Evolutionary conservation across 2,797 vertebrate species (phyloP).

Genomic region (Hydrophis major): DNA sequence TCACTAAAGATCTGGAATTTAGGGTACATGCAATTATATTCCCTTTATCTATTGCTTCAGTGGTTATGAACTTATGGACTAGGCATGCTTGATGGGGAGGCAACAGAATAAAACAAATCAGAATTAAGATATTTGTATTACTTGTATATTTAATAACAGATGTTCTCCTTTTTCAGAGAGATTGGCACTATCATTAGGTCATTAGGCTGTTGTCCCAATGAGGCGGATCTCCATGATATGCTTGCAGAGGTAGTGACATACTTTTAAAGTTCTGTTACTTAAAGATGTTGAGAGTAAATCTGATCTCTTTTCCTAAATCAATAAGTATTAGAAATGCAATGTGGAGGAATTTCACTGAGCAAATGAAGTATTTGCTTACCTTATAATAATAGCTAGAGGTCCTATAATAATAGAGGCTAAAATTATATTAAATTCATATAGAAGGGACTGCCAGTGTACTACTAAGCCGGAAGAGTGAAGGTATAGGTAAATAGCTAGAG

Average conservation of each 20-base stretch:
- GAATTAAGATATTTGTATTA: neutral
- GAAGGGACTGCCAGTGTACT: too few relatives aligned
- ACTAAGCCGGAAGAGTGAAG: neutral
- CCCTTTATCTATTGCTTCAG: neutral
- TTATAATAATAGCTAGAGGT: neutral
- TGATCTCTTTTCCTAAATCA: neutral
- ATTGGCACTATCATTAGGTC: slow-evolving; percentile 85
- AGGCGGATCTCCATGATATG: slow-evolving; percentile 81
- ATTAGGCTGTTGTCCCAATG: slow-evolving; percentile 82
- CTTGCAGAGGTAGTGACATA: slow-evolving; percentile 76
- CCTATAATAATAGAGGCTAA: neutral
- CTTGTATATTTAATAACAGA: slow-evolving; percentile 33
- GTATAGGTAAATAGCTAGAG: neutral
- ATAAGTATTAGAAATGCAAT: neutral
- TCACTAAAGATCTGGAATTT: neutral
- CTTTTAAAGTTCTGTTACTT: neutral
- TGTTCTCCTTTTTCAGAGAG: slow-evolving; percentile 71
- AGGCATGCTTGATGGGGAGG: neutral
- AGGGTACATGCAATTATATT: neutral
- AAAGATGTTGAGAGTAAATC: neutral
- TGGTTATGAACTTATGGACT: neutral
- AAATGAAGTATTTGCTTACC: neutral
- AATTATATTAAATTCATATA: neutral
- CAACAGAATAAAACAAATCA: neutral
- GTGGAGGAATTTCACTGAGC: neutral